Evolutionary conservation across 2,888 invertebrate genomes (phyloP), one percentile per base, ranked within the genome.

Genomic region (Ecliptopera silaceata): DNA sequence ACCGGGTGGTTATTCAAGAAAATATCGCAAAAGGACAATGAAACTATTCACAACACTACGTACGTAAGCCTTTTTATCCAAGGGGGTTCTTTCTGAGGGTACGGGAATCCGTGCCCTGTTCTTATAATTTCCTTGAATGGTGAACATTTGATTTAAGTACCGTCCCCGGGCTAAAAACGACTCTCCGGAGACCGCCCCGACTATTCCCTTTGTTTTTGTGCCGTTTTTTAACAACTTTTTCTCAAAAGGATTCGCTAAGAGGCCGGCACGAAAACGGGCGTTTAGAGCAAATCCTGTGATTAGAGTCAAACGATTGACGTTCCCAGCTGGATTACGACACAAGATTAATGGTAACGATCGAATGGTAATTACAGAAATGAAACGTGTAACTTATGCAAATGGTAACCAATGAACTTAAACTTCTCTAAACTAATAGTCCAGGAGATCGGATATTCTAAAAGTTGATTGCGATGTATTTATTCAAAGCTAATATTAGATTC

Each of bases 101-200:
- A 74, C 70, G 70, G 72, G 77, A 84, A 84, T 84, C 83, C 84
- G 77, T 82, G 80, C 79, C 74, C 75, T 83, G 81, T 84, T 88
- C 86, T 89, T 87, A 86, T 87, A 89, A 89, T 89, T 89, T 86
- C 84, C 85, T 84, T 83, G 84, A 88, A 88, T 83, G 83, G 84
- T 82, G 86, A 86, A 84, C 88, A 86, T 89, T 89, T 89, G 88
- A 89, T 88, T 88, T 87, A 89, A 89, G 88, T 86, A 86, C 85
- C 86, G 85, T 86, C 88, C 87, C 86, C 84, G 79, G 83, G 82
- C 82, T 79, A 84, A 76, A 74, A 83, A 88, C 79, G 88, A 77
- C 80, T 80, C 88, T 71, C 82, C 46, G 63, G 82, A 80, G 88
- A 84, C 82, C 88, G 83, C 87, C 88, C 88, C 82, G 83, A 84